A percentile compares a stretch with the other conserved stretches of the same genome.
Evolutionary conservation across 2,888 invertebrate species (phyloP).

Genomic region (Caenorhabditis macrosperma): DNA sequence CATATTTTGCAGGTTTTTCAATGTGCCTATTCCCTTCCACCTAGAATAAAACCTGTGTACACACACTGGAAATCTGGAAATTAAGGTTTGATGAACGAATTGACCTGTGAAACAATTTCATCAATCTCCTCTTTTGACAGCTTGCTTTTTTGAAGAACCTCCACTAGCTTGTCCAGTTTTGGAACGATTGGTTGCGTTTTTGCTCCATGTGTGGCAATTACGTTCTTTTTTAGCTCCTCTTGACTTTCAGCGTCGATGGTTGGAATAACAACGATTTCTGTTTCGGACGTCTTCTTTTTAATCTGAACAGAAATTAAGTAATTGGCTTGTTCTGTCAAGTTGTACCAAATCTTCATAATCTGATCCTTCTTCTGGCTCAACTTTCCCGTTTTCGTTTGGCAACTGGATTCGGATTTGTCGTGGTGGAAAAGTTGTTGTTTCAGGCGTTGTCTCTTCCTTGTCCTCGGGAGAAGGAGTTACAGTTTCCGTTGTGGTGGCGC

Average conservation of each 20-base stretch:
- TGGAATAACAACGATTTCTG: background rate
- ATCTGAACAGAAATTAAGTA: slow-evolving; percentile 12
- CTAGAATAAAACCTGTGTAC: slow-evolving; percentile 36
- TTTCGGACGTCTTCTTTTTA: slow-evolving; percentile 20
- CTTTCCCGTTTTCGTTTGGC: slow-evolving; percentile 47
- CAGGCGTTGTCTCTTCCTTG: slow-evolving; percentile 26
- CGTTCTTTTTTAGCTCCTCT: slow-evolving; percentile 45
- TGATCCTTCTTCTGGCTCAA: slow-evolving; percentile 39
- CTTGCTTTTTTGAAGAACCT: slow-evolving; percentile 71
- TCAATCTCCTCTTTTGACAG: slow-evolving; percentile 71
- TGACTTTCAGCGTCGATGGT: slow-evolving; percentile 49
- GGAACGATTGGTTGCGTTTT: slow-evolving; percentile 63
- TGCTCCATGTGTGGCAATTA: slow-evolving; percentile 49
- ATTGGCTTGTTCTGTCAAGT: slow-evolving; percentile 3
- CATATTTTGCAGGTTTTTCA: slow-evolving; percentile 64
- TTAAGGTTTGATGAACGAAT: background rate
- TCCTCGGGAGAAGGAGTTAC: slow-evolving; percentile 17
- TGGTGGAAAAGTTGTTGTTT: slow-evolving; percentile 42
- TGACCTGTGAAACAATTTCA: slow-evolving; percentile 71
- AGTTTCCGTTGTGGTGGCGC: slow-evolving; percentile 33
- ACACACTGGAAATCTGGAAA: background rate
- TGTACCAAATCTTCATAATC: slow-evolving; percentile 61
- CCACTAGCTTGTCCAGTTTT: slow-evolving; percentile 70
- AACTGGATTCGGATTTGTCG: slow-evolving; percentile 65
- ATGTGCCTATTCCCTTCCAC: slow-evolving; percentile 61